Conservation (phyloP, 2,888 invertebrate genomes). For the Vannuccia rotundouncinata region DNA sequence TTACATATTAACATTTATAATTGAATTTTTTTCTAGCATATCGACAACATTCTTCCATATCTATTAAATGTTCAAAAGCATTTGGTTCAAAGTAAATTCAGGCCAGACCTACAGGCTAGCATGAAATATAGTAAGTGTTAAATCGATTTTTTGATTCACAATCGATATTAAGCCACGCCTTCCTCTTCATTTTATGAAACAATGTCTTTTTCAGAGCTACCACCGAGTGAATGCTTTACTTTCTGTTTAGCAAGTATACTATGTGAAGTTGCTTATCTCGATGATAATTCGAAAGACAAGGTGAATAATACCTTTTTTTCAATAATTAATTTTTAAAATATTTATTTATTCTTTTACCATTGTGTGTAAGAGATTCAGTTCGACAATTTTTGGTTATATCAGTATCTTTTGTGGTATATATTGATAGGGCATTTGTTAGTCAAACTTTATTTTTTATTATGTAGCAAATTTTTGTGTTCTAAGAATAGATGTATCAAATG, state of each 20-base stretch:
- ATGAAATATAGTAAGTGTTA: not conserved
- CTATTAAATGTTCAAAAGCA: constrained; percentile 29
- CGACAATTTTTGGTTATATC: no score
- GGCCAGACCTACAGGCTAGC: not conserved
- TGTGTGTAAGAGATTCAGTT: no score
- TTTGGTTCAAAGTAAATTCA: constrained; percentile 27
- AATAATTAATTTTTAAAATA: no score
- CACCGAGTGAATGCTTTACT: not conserved
- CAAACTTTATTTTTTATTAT: no score
- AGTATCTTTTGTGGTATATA: no score
- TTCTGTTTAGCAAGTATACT: not conserved
- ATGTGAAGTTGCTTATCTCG: not conserved
- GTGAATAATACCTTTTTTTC: no score
- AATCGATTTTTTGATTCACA: not conserved
- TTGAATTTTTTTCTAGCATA: not conserved
- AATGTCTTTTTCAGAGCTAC: not conserved
- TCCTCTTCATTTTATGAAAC: not conserved
- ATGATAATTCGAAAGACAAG: not conserved
- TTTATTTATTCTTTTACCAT: no score
- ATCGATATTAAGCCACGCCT: not conserved
- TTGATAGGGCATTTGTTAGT: no score
- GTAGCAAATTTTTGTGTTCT: no score
- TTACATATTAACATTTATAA: not conserved
- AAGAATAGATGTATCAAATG: no score
- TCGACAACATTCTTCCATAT: constrained; percentile 19